A percentile compares a stretch with the other conserved stretches of the same genome.
Evolutionary conservation across 2,797 vertebrate genomes (phyloP).

Genomic region (Acropternis orthonyx): DNA sequence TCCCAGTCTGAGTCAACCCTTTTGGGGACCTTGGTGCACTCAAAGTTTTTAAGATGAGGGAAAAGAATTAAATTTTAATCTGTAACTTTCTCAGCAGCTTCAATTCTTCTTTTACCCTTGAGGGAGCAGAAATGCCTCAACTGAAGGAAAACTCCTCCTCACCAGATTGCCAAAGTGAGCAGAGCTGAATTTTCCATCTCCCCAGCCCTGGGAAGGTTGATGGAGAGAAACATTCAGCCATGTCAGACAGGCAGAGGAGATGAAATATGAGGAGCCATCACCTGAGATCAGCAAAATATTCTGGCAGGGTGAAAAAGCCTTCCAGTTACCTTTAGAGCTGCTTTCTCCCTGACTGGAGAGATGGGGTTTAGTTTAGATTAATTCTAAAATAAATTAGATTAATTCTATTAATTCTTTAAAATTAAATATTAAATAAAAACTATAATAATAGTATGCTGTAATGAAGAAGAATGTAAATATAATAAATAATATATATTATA

Average conservation of each 20-base stretch:
- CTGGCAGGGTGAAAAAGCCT: background rate
- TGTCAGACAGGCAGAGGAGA: background rate
- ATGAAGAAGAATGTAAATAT: background rate
- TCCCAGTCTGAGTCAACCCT: background rate
- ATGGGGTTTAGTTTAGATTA: background rate
- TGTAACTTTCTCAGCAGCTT: background rate
- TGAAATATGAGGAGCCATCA: background rate
- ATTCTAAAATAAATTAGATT: background rate
- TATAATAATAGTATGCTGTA: background rate
- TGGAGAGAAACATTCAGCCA: background rate
- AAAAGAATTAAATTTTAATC: background rate
- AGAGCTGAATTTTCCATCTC: background rate
- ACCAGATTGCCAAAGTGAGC: background rate
- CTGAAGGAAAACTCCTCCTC: background rate
- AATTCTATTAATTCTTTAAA: background rate
- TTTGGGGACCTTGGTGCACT: background rate
- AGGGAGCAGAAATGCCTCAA: background rate
- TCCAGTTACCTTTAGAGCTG: background rate
- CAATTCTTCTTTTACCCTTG: background rate
- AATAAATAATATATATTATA: background rate
- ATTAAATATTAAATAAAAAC: background rate
- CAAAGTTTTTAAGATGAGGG: background rate
- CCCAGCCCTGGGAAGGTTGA: background rate
- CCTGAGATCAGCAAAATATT: background rate
- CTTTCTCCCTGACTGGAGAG: background rate